A percentile compares a stretch with the other conserved stretches of the same genome.
phyloP scores from a whole-genome alignment of 2,113 vertebrate species.

The Limanda limanda region DNA sequence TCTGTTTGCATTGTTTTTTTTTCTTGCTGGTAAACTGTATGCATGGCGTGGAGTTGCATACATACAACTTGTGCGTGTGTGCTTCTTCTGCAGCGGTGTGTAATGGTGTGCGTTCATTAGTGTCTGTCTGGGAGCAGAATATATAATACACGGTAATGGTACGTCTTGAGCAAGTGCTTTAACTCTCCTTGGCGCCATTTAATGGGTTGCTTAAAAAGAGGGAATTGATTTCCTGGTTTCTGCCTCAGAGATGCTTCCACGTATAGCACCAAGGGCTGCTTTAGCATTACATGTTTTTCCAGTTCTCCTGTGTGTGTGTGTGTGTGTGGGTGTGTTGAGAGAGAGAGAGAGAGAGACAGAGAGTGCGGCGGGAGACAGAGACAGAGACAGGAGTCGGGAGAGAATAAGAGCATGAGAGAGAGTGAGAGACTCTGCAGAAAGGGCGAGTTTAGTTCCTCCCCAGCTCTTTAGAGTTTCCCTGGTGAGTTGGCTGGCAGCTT shows the following conservation, averaged over 20 bases:
- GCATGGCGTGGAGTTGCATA: background rate
- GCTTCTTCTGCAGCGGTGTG: background rate
- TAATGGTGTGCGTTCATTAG: conserved; percentile 44
- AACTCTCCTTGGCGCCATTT: conserved; percentile 69
- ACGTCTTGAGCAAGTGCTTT: conserved; percentile 67
- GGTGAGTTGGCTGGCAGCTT: conserved; percentile 70
- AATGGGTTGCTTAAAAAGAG: conserved; percentile 72
- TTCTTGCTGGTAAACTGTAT: background rate
- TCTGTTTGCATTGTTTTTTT: conserved; percentile 14
- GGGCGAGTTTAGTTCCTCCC: conserved; percentile 64
- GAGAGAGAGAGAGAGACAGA: background rate
- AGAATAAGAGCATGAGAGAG: conserved; percentile 31
- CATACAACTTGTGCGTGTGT: background rate
- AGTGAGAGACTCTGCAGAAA: conserved; percentile 57
- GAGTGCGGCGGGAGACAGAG: conserved; percentile 15
- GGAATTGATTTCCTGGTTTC: conserved; percentile 75
- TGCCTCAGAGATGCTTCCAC: conserved; percentile 59
- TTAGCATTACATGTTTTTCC: conserved; percentile 10
- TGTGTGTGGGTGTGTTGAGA: background rate
- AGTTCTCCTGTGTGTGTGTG: background rate
- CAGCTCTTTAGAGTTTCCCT: conserved; percentile 66
- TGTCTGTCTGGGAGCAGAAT: conserved; percentile 44
- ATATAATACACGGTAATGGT: conserved; percentile 59
- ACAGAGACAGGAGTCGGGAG: background rate
- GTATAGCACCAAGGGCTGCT: conserved; percentile 47